Evolutionary conservation across 1,140 invertebrate species (phyloP), one percentile per base, ranked within the genome.

Genomic region (Laupala kohalensis): DNA sequence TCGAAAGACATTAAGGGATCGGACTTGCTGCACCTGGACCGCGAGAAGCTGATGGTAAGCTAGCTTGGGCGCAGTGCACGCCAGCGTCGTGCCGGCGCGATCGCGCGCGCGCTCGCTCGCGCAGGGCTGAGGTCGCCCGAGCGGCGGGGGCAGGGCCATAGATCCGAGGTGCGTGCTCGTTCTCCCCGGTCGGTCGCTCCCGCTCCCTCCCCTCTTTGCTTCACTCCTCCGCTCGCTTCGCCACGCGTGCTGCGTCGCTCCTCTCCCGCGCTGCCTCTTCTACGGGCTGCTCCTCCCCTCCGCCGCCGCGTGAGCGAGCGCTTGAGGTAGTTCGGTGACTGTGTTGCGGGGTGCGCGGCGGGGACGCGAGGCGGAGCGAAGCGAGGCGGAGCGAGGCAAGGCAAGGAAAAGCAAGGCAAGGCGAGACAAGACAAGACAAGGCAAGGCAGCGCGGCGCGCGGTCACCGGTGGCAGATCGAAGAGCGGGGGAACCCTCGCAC

Each of bases 1-100:
- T 88, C 87, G 72, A 88, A 88, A 78, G 86, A 89, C 75, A 87
- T 91, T 77, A 89, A 87, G 80, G 90, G 90, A 71, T 80, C 81
- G 71, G 88, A 90, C 81, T 81, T 91, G 70, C 79, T 85, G 72
- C 79, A 85, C 75, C 80, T 91, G 78, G 88, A 90, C 79, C 83
- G 85, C 75, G 87, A 90, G 62, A 90, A 89, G 80, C 81, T 91
- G 74, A 84, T 85, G 85, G 89, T 89, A 79, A 86, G 84, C n/a
- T n/a, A n/a, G n/a, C n/a, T n/a, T n/a, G n/a, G n/a, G n/a, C n/a
- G n/a, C n/a, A n/a, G n/a, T n/a, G n/a, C n/a, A n/a, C n/a, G n/a
- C n/a, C n/a, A n/a, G n/a, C n/a, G n/a, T n/a, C n/a, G n/a, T n/a
- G n/a, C n/a, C n/a, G n/a, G n/a, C 19, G 37, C 0, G 19, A 53